phyloP scores from a whole-genome alignment of 2,888 invertebrate species.

The Unio pictorum region DNA sequence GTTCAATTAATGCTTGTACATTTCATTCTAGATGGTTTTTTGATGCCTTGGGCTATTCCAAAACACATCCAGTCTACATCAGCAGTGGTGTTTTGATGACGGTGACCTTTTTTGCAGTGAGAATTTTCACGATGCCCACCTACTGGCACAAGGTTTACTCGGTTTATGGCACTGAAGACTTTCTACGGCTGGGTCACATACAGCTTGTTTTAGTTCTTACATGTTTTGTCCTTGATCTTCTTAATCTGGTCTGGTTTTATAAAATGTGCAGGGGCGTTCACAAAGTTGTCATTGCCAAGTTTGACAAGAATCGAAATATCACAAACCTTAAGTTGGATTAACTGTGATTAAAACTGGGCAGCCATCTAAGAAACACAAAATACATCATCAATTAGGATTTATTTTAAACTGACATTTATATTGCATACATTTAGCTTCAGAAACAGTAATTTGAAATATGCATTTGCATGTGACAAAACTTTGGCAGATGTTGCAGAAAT shows the following conservation, averaged over 20 bases:
- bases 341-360: conserved; percentile 8
- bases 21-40: conserved; percentile 65
- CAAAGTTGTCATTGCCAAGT: conserved; percentile 39
- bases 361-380: no score
- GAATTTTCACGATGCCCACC: conserved; percentile 63
- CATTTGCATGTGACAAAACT: no score
- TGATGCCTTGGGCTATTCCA: conserved; percentile 55
- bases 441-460: no score
- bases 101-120: conserved; percentile 61
- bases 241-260: conserved; percentile 67
- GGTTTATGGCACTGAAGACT: conserved; percentile 58
- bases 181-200: conserved; percentile 55
- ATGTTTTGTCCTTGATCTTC: conserved; percentile 61
- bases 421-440: no score
- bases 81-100: conserved; percentile 66
- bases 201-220: conserved; percentile 60
- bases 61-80: conserved; percentile 52
- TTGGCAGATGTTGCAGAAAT: no score
- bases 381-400: no score
- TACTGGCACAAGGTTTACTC: conserved; percentile 66
- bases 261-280: conserved; percentile 58
- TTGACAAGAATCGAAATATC: conserved; percentile 9
- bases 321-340: conserved; percentile 9
- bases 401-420: no score
- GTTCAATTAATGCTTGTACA: no score